phyloP scores from a whole-genome alignment of 2,797 vertebrate genomes.

The Cyprinella venusta region DNA sequence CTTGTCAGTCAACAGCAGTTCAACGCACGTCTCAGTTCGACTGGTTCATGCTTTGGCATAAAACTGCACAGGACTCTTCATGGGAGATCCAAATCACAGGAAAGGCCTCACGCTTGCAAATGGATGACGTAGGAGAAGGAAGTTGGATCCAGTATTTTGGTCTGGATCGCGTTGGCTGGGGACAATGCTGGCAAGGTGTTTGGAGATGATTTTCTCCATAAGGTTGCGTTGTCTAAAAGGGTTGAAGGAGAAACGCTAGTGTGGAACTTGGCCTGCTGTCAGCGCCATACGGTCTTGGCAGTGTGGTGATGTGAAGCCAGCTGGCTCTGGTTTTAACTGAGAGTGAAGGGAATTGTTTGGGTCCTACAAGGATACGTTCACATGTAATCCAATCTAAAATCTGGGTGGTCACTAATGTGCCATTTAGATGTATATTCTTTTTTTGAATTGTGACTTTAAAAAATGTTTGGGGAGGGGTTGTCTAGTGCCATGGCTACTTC shows the following conservation, averaged over 20 bases:
- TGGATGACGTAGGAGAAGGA: constrained; percentile 19
- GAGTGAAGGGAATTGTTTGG: constrained; percentile 27
- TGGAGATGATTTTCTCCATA: constrained; percentile 42
- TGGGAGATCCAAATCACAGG: constrained; percentile 60
- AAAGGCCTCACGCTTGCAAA: constrained; percentile 59
- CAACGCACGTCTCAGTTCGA: constrained; percentile 55
- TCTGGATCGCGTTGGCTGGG: constrained; percentile 45
- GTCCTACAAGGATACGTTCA: constrained; percentile 22
- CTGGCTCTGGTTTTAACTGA: constrained; percentile 46
- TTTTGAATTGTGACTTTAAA: constrained; percentile 29
- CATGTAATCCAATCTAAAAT: constrained; percentile 32
- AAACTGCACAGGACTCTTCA: constrained; percentile 65
- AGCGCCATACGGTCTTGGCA: constrained; percentile 49
- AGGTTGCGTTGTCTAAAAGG: constrained; percentile 19
- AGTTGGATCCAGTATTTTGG: constrained; percentile 28
- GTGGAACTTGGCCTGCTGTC: constrained; percentile 49
- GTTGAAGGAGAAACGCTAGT: constrained; percentile 42
- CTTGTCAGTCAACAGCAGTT: constrained; percentile 68
- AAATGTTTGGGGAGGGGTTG: constrained; percentile 1
- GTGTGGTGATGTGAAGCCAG: constrained; percentile 48
- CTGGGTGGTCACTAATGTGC: constrained; percentile 49
- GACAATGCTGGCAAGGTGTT: constrained; percentile 50
- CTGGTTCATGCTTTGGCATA: constrained; percentile 68
- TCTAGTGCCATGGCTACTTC: constrained; percentile 21
- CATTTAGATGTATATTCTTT: constrained; percentile 33